Percentiles rank a stretch among this genome's conserved stretches.
These are phyloP conservation scores for Hafferia zeledoni DNA, from an alignment of 2,797 vertebrate genomes.

Conservation along the genomic window DNA sequence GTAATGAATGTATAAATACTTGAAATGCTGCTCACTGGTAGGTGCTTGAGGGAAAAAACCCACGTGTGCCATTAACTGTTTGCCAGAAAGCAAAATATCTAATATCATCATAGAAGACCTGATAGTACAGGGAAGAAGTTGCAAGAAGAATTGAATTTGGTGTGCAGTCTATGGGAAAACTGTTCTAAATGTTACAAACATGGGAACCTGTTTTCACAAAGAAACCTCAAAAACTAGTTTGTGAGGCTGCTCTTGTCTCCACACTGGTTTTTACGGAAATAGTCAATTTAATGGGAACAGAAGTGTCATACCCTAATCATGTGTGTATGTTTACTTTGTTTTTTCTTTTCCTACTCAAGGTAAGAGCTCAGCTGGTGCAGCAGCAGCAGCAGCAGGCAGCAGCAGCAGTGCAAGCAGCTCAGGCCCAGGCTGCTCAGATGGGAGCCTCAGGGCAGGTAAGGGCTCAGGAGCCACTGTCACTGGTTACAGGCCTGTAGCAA, in stretches of 20 bases:
- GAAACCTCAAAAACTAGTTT: neutral
- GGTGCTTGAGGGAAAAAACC: neutral
- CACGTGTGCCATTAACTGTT: neutral
- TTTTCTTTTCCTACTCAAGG: constrained; percentile 67
- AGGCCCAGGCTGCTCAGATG: constrained; percentile 84
- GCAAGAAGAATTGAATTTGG: neutral
- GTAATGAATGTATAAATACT: neutral
- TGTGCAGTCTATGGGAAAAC: neutral
- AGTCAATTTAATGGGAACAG: neutral
- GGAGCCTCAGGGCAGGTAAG: constrained; percentile 87
- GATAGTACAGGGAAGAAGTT: neutral
- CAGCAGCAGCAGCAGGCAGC: constrained; percentile 75
- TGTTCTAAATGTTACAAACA: neutral
- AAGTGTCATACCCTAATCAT: neutral
- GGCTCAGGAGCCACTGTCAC: neutral
- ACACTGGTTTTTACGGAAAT: neutral
- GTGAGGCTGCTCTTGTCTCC: neutral
- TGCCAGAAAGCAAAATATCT: neutral
- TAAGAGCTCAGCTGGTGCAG: constrained; percentile 78
- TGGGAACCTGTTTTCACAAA: neutral
- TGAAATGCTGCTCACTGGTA: neutral
- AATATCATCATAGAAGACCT: neutral
- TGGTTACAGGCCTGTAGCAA: neutral
- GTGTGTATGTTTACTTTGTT: neutral
- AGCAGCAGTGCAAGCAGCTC: constrained; percentile 61